Conservation (phyloP, 2,797 vertebrate species). For the Betta splendens region DNA sequence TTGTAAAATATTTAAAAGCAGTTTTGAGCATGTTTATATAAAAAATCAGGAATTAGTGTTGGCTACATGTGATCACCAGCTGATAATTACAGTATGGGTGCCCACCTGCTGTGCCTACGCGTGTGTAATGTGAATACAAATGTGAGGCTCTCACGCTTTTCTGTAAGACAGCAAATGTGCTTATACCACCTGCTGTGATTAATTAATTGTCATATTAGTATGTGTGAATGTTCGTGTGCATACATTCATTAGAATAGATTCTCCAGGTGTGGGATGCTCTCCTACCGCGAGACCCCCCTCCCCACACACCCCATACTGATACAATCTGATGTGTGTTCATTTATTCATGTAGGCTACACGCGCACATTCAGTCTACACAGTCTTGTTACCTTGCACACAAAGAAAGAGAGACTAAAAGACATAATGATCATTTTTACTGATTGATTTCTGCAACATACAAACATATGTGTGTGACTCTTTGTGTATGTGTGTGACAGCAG, state of each 20-base stretch:
- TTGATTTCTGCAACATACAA: constrained; percentile 89
- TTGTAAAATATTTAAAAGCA: not conserved
- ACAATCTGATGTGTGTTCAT: constrained; percentile 5
- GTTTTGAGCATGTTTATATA: constrained; percentile 7
- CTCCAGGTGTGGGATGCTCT: constrained; percentile 27
- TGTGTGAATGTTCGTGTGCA: not conserved
- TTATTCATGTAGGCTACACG: not conserved
- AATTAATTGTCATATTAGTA: constrained; percentile 40
- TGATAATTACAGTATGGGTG: constrained; percentile 44
- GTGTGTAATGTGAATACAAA: constrained; percentile 46
- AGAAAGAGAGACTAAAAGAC: constrained; percentile 49
- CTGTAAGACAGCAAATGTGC: constrained; percentile 23
- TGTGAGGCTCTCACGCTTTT: constrained; percentile 35
- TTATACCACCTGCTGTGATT: constrained; percentile 47
- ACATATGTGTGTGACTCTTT: constrained; percentile 63
- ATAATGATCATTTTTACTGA: constrained; percentile 85
- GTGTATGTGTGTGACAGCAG: constrained; percentile 1
- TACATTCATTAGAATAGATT: constrained; percentile 4
- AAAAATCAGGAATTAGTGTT: constrained; percentile 34
- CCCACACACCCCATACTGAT: not conserved
- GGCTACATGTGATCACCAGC: constrained; percentile 33
- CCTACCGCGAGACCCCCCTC: constrained; percentile 13
- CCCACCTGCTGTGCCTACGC: constrained; percentile 45
- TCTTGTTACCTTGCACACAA: constrained; percentile 12
- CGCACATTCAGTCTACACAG: not conserved